Conservation (phyloP, 2,113 vertebrate genomes). For the Bagarius yarrelli region DNA sequence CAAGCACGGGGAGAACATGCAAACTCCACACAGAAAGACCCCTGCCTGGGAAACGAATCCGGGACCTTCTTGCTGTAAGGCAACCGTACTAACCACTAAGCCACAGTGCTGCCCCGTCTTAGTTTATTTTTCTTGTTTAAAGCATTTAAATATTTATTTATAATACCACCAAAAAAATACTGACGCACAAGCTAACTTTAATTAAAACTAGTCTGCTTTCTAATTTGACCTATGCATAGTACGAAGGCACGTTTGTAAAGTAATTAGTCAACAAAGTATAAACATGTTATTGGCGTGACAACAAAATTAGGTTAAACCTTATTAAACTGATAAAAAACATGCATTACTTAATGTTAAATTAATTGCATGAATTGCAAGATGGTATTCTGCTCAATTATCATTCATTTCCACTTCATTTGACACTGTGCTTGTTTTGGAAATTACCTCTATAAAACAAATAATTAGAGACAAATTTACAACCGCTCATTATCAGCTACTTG, state of each 20-base stretch:
- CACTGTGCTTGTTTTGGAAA: background rate
- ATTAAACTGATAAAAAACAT: background rate
- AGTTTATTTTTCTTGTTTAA: no score
- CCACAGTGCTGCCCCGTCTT: no score
- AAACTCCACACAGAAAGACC: no score
- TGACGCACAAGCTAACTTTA: background rate
- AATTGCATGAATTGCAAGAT: background rate
- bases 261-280: background rate
- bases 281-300: no score
- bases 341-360: background rate
- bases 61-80: no score
- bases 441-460: background rate
- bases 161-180: background rate
- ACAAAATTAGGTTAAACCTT: no score
- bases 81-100: no score
- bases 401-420: background rate
- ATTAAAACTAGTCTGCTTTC: background rate
- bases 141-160: background rate
- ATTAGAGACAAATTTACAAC: background rate
- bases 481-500: constrained; percentile 10
- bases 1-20: no score
- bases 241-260: background rate
- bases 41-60: no score
- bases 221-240: background rate
- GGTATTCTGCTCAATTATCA: background rate